These are phyloP conservation scores for Camponotus floridanus DNA, from an alignment of 1,140 invertebrate genomes.

Conservation along the genomic window DNA sequence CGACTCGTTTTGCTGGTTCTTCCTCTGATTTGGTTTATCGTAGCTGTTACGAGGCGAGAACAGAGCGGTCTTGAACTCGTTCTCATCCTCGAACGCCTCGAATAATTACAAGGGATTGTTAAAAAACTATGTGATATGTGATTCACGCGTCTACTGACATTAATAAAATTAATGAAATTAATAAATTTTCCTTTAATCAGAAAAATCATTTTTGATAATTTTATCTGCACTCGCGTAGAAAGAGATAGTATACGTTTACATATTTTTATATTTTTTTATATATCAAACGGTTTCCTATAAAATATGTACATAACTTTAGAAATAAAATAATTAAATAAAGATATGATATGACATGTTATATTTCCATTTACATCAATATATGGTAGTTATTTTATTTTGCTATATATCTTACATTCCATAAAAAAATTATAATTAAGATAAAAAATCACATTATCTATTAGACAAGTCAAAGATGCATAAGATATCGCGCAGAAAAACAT, in stretches of 20 bases:
- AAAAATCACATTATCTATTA: neutral
- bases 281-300: neutral
- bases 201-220: neutral
- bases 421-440: neutral
- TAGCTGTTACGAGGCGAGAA: constrained; percentile 11
- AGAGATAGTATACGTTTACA: neutral
- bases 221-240: neutral
- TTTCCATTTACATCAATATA: neutral
- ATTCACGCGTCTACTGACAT: neutral
- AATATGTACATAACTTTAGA: neutral
- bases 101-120: constrained; percentile 16
- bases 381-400: neutral
- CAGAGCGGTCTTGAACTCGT: constrained; percentile 33
- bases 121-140: neutral
- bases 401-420: neutral
- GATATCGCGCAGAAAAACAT: neutral
- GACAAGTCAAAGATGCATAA: neutral
- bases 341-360: neutral
- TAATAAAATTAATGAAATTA: neutral
- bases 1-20: neutral
- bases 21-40: neutral
- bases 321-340: neutral
- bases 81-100: neutral
- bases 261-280: neutral
- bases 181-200: neutral